Evolutionary conservation across 2,888 invertebrate species (phyloP), one percentile per base, ranked within the genome.

Genomic region (Pyrrhia umbra): DNA sequence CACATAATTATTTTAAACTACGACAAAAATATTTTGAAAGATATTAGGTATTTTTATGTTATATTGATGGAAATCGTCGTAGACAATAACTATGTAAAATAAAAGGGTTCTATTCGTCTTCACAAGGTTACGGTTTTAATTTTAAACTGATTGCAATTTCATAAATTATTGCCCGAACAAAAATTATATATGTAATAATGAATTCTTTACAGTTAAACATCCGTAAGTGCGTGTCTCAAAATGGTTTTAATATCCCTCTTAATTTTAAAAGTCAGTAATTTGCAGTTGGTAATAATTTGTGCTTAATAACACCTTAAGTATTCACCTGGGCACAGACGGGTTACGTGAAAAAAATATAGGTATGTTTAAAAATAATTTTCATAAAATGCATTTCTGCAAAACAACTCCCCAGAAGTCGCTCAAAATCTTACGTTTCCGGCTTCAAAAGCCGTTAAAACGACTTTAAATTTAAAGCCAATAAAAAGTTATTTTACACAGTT

Each of bases 401-500:
- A 54, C 20, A 18, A 45, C 23, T 40, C 27, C 20, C 13, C 6
- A 15, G 46, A 60, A 49, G 30, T 21, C 8, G 18, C 6, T 34
- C 6, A n/a, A 63, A 60, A 65, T 67, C 51, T 50, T 46, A 57
- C n/a, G 21, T 65, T 67, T 75, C 81, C 79, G 72, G 59, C 69
- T 69, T 75, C 54, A 39, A 55, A 65, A 63, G 34, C 42, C 52
- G 50, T 72, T 62, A 64, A 71, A 68, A 45, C 16, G 56, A 47
- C 60, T 68, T 70, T 65, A 67, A 67, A 68, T 64, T 63, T 65
- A 45, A 62, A 57, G 21, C 43, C 49, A 50, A 67, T 81, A 81
- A 81, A 79, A 79, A 27, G 40, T 66, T 45, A 75, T 68, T 67
- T 65, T 68, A 74, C 62, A 27, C 75, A 68, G 52, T 81, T 75